A percentile compares a stretch with the other conserved stretches of the same genome.
Conservation (phyloP, 2,888 invertebrate genomes). For the Himalopsyche tibetana region DNA sequence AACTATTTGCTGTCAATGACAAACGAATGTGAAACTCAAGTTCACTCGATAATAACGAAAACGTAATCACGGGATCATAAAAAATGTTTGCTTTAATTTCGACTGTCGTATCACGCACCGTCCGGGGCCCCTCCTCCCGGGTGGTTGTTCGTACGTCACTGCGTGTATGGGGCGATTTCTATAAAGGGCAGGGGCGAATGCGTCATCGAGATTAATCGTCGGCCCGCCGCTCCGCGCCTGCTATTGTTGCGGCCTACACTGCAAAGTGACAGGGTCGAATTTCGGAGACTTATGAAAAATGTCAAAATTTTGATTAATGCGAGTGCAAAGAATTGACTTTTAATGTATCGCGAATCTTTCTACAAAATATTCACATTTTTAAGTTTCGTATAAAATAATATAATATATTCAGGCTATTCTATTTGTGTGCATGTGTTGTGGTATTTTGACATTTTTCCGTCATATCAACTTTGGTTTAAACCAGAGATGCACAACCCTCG, state of each 20-base stretch:
- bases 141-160: slow-evolving; percentile 10
- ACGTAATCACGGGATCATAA: slow-evolving; percentile 5
- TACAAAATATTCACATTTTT: no score
- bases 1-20: slow-evolving; percentile 13
- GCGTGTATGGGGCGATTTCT: slow-evolving; percentile 16
- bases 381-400: no score
- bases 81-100: slow-evolving; percentile 33
- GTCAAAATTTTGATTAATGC: slow-evolving; percentile 39
- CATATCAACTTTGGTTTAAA: no score
- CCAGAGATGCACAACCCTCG: no score
- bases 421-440: no score
- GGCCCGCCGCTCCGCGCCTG: slow-evolving; percentile 8
- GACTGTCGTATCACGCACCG: slow-evolving; percentile 5
- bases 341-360: neutral
- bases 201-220: slow-evolving; percentile 40
- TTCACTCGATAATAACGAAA: slow-evolving; percentile 23
- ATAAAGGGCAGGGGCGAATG: slow-evolving; percentile 37
- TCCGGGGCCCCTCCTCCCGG: neutral
- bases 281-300: slow-evolving; percentile 10
- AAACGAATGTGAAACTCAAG: slow-evolving; percentile 21
- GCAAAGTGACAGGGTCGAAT: slow-evolving; percentile 34
- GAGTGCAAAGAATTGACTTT: slow-evolving; percentile 7
- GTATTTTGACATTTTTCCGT: no score
- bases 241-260: slow-evolving; percentile 27
- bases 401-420: no score